Base-by-base conservation (phyloP, 2,888 invertebrate species). In the Lasioglossum pauxillum region DNA sequence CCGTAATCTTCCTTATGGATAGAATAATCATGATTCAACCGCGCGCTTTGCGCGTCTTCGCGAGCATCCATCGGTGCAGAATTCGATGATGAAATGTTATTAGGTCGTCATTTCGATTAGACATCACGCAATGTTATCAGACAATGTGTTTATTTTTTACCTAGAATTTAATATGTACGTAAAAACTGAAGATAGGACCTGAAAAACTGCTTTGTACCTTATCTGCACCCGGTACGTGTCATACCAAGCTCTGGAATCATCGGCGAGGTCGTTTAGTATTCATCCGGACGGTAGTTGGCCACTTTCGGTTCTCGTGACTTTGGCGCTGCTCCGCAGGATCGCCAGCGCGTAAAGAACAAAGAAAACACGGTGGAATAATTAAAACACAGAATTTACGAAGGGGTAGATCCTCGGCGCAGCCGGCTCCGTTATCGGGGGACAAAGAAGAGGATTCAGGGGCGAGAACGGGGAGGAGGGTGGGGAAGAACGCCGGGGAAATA, bases 381-480 rank as follows among this genome's bases (percentile, higher is more conserved):
- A 93, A 94, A 94, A 94, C 89, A 90, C 80, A 90, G 91, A 92
- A 91, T 92, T 92, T 89, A 90, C 89, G 82, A 88, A 80, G 76
- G 83, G 83, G 81, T 79, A 31, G 73, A 41, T 71, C 69, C 76
- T 4, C 71, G 41, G 38, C 69, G 23, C 38, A 69, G 57, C 57
- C 27, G 69, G 77, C 75, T 80, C 75, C 83, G 80, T 82, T 80
- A 84, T 67, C 73, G 82, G 64, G 77, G 53, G 82, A 82, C 60
- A 72, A 83, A 89, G 88, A 82, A 81, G 84, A 80, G 75, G 71
- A 71, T 12, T 31, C 31, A 10, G 31, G 64, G 31, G 31, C 31
- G 64, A 31, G 31, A n/a, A n/a, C n/a, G 5, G 64, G 23, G n/a
- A 81, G 83, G 64, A 74, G 60, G 67, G 77, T 72, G 53, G 49